Percentiles rank a stretch among this genome's conserved stretches.
These are phyloP conservation scores for Rhodinocichla rosea DNA, from an alignment of 2,113 vertebrate species.

Conservation along the genomic window DNA sequence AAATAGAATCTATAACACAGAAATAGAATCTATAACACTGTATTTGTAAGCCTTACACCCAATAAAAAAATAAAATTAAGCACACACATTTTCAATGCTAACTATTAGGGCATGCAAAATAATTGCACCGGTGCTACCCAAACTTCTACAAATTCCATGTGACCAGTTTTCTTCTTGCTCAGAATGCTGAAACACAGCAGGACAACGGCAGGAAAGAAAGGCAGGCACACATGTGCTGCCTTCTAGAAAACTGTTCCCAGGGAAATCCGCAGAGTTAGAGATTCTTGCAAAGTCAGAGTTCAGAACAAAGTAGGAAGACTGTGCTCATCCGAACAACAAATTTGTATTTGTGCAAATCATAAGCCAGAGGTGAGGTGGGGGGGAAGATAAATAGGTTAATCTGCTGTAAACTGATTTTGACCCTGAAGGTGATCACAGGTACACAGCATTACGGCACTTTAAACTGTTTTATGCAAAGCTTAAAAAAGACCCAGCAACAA, in stretches of 20 bases:
- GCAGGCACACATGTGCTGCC: slow-evolving; percentile 12
- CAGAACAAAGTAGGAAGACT: not conserved
- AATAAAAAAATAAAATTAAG: not conserved
- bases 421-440: slow-evolving; percentile 78
- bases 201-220: slow-evolving; percentile 17
- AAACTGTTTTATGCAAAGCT: slow-evolving; percentile 72
- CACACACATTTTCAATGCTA: not conserved
- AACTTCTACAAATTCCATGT: not conserved
- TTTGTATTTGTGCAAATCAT: not conserved
- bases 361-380: not conserved
- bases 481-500: slow-evolving; percentile 74
- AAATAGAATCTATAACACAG: not conserved
- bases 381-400: slow-evolving; percentile 31
- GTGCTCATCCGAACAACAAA: not conserved
- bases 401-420: slow-evolving; percentile 57
- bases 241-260: slow-evolving; percentile 20
- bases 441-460: slow-evolving; percentile 68
- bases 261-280: not conserved
- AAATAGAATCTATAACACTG: not conserved
- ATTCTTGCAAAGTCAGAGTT: not conserved
- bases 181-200: slow-evolving; percentile 41
- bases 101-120: not conserved
- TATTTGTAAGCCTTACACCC: not conserved
- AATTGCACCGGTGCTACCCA: not conserved
- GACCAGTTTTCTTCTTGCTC: slow-evolving; percentile 47